Evolutionary conservation across 2,888 invertebrate genomes (phyloP).

Genomic region (Lasius fuliginosus): DNA sequence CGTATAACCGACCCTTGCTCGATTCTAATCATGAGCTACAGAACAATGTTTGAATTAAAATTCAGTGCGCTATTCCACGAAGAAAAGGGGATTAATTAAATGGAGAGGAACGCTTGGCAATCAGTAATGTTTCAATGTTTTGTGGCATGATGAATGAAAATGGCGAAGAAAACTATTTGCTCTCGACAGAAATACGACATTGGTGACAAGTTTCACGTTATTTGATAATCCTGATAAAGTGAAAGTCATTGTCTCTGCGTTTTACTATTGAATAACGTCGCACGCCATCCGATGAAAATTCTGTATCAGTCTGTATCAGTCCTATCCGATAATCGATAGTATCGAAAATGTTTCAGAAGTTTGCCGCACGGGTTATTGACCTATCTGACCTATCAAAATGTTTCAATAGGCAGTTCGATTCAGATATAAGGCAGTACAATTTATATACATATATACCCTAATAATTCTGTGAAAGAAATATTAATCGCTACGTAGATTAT

Average conservation of each 20-base stretch:
- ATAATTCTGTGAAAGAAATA: background rate
- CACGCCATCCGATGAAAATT: background rate
- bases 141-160: background rate
- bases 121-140: background rate
- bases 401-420: background rate
- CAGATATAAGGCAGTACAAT: background rate
- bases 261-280: background rate
- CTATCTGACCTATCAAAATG: slow-evolving; percentile 12
- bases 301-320: slow-evolving; percentile 3
- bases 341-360: slow-evolving; percentile 41
- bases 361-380: background rate
- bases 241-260: background rate
- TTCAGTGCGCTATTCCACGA: background rate
- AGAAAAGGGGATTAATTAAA: background rate
- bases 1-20: background rate
- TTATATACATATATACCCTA: too few relatives aligned
- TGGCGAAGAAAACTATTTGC: background rate
- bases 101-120: background rate
- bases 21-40: slow-evolving; percentile 4
- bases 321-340: slow-evolving; percentile 43
- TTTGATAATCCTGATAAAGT: slow-evolving; percentile 22
- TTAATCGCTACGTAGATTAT: background rate
- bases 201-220: background rate
- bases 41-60: slow-evolving; percentile 15
- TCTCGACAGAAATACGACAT: background rate